Percentiles rank a stretch among this genome's conserved stretches.
Conservation (phyloP, 2,888 invertebrate species). For the Tineola bisselliella region DNA sequence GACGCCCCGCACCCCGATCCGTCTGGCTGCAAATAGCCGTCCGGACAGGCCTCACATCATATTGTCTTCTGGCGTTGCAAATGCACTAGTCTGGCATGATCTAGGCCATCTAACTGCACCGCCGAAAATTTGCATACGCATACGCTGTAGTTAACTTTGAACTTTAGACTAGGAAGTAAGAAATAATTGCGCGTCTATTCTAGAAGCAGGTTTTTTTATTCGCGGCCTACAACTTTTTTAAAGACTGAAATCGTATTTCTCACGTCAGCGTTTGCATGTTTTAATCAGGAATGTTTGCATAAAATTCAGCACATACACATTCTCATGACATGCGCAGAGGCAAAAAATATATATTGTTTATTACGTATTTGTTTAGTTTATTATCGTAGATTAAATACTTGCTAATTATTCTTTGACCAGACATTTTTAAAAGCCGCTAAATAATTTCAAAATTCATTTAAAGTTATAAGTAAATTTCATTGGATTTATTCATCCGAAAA, state of each 20-base stretch:
- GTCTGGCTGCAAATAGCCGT: slow-evolving; percentile 35
- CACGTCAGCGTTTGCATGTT: too few species aligned
- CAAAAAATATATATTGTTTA: too few species aligned
- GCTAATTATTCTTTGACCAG: too few species aligned
- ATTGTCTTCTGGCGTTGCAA: background rate
- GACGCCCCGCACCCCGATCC: slow-evolving; percentile 27
- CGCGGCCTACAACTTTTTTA: background rate
- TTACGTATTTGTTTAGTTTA: too few species aligned
- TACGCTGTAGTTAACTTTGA: background rate
- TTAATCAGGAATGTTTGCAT: too few species aligned
- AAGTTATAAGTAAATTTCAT: too few species aligned
- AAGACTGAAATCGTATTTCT: background rate
- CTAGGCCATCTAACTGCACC: background rate
- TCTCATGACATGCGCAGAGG: too few species aligned
- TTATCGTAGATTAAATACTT: too few species aligned
- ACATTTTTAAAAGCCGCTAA: too few species aligned
- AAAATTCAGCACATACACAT: too few species aligned
- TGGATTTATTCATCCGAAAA: too few species aligned
- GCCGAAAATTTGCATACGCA: background rate
- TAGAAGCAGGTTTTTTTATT: background rate
- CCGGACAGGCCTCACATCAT: background rate
- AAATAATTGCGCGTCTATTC: background rate
- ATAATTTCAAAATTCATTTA: too few species aligned
- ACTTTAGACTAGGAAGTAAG: background rate
- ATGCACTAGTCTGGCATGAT: background rate